Evolutionary conservation across 2,113 vertebrate species (phyloP).

Genomic region (Callaeas wilsoni): DNA sequence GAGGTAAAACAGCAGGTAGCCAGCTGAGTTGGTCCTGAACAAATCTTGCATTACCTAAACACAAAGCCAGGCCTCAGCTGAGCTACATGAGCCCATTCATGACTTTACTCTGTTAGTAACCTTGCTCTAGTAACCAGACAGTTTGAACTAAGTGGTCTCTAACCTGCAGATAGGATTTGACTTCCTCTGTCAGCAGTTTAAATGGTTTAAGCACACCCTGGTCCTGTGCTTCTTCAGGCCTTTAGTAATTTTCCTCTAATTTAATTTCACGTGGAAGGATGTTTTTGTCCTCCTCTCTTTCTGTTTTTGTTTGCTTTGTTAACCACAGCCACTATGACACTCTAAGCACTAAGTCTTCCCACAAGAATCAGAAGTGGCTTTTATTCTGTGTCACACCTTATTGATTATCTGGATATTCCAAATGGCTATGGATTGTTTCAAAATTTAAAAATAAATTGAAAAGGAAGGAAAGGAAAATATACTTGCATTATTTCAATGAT

Average conservation of each 20-base stretch:
- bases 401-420: neutral
- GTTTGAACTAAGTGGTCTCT: neutral
- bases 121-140: neutral
- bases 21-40: neutral
- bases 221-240: neutral
- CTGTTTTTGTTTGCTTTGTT: neutral
- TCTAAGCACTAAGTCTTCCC: neutral
- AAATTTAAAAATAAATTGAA: neutral
- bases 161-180: neutral
- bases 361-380: neutral
- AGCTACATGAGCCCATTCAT: neutral
- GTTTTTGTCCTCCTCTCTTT: neutral
- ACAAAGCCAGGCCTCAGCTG: neutral
- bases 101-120: neutral
- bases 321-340: neutral
- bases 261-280: neutral
- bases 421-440: neutral
- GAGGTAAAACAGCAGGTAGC: neutral
- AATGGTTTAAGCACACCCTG: neutral
- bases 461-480: neutral
- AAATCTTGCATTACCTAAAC: neutral
- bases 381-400: neutral
- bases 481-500: constrained; percentile 94
- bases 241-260: neutral
- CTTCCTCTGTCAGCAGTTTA: neutral